Evolutionary conservation across 1,140 invertebrate species (phyloP).

Genomic region (Drosophila tsacasi): DNA sequence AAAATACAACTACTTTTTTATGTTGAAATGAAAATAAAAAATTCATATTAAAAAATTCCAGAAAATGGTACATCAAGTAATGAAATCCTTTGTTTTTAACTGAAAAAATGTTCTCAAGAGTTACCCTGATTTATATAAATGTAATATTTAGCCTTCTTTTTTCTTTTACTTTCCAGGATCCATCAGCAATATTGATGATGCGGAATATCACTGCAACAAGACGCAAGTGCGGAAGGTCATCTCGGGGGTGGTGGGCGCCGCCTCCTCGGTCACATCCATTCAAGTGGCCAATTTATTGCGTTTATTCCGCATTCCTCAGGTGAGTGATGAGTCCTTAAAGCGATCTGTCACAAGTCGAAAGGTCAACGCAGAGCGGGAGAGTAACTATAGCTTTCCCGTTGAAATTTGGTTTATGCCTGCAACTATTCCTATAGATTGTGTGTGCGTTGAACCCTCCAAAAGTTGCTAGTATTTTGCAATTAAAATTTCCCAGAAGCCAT

Average conservation of each 20-base stretch:
- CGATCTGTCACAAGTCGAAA: neutral
- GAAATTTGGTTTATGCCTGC: slow-evolving; percentile 25
- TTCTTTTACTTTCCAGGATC: slow-evolving; percentile 90
- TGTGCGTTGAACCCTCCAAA: slow-evolving; percentile 1
- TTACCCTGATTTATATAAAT: neutral
- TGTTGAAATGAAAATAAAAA: neutral
- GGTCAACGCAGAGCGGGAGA: neutral
- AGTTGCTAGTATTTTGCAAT: slow-evolving; percentile 53
- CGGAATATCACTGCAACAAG: slow-evolving; percentile 94
- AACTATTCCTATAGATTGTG: neutral
- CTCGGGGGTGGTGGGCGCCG: slow-evolving; percentile 97
- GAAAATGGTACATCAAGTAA: neutral
- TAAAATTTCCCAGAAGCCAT: slow-evolving; percentile 56
- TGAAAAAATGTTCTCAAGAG: neutral
- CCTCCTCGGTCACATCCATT: slow-evolving; percentile 97
- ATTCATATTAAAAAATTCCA: no score
- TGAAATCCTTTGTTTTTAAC: neutral
- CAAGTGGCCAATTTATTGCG: slow-evolving; percentile 97
- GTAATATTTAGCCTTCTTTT: neutral
- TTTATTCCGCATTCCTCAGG: slow-evolving; percentile 98
- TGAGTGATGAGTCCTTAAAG: slow-evolving; percentile 81
- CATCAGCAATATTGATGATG: slow-evolving; percentile 97
- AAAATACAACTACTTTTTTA: neutral
- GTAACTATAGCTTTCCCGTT: neutral
- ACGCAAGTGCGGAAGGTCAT: slow-evolving; percentile 94